Evolutionary conservation across 2,888 invertebrate genomes (phyloP).

Genomic region (Callyntrura sp.): DNA sequence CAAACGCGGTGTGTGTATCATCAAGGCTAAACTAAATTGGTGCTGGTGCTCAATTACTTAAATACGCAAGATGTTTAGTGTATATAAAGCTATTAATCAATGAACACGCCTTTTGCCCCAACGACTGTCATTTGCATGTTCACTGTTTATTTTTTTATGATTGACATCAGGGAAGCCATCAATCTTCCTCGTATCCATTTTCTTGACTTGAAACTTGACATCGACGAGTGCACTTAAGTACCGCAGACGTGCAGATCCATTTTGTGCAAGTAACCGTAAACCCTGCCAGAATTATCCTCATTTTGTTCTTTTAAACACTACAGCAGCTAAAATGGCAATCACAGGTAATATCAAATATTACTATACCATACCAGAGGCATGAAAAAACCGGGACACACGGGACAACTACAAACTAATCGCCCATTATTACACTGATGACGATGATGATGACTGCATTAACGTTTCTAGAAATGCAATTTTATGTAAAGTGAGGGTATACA

Average conservation of each 20-base stretch:
- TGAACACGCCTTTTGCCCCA: slow-evolving; percentile 4
- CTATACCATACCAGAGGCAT: too few relatives aligned
- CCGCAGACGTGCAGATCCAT: background rate
- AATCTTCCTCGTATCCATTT: slow-evolving; percentile 30
- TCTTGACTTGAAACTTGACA: slow-evolving; percentile 10
- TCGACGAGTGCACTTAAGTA: slow-evolving; percentile 7
- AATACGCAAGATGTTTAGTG: background rate
- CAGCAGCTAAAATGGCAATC: background rate
- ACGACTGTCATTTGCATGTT: background rate
- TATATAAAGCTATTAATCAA: background rate
- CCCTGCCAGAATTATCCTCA: background rate
- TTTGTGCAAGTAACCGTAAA: background rate
- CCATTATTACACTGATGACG: background rate
- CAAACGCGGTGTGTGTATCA: background rate
- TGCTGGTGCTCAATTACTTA: too few relatives aligned
- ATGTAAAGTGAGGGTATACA: background rate
- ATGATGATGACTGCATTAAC: background rate
- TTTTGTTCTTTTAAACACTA: background rate
- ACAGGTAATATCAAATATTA: too few relatives aligned
- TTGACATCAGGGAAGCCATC: slow-evolving; percentile 64
- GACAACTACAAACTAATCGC: too few relatives aligned
- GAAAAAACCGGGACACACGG: too few relatives aligned
- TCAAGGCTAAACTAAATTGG: too few relatives aligned
- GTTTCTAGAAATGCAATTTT: too few relatives aligned
- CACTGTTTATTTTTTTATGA: background rate